These are phyloP conservation scores for Eurois occulta DNA, from an alignment of 2,888 invertebrate genomes.

Conservation along the genomic window DNA sequence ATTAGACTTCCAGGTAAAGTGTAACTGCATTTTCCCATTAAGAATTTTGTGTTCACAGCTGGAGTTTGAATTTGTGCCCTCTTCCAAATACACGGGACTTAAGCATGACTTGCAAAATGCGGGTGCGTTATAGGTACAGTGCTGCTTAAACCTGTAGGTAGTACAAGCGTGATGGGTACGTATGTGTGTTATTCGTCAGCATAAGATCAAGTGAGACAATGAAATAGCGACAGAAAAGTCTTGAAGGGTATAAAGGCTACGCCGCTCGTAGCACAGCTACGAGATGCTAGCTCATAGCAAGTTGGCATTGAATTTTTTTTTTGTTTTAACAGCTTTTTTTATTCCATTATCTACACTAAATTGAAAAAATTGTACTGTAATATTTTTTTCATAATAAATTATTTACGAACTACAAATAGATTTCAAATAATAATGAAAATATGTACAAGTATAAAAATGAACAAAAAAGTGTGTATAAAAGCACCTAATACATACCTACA, in stretches of 20 bases:
- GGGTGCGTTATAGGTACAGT: not conserved
- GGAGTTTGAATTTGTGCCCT: not conserved
- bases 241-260: constrained; percentile 11
- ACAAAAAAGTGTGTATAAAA: too few species aligned
- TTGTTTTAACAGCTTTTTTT: not conserved
- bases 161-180: not conserved
- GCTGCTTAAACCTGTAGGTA: too few species aligned
- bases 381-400: not conserved
- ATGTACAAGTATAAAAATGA: too few species aligned
- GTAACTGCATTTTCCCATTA: not conserved
- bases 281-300: constrained; percentile 28
- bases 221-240: not conserved
- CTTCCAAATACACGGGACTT: not conserved
- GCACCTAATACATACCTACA: not conserved
- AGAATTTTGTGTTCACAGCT: not conserved
- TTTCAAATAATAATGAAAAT: too few species aligned
- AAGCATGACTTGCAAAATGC: not conserved
- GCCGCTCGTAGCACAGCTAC: constrained; percentile 37
- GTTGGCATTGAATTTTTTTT: not conserved
- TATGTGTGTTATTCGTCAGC: not conserved
- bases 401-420: too few species aligned
- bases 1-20: not conserved
- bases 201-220: not conserved
- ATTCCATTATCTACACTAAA: too few species aligned
- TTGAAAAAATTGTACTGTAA: not conserved